Evolutionary conservation across 2,888 invertebrate genomes (phyloP), one percentile per base, ranked within the genome.

Genomic region (Dorcus parallelipipedus): DNA sequence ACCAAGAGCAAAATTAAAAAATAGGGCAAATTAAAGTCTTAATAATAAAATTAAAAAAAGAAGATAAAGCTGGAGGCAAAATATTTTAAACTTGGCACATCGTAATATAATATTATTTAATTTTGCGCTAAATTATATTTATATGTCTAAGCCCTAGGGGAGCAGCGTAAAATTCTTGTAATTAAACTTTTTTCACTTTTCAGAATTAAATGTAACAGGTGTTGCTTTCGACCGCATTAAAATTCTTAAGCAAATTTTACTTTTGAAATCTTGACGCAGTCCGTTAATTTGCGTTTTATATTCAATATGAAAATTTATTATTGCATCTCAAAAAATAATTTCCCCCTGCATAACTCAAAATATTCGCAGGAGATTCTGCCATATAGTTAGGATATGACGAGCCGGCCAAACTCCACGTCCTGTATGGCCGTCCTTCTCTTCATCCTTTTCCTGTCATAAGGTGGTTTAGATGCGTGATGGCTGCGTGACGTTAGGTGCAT

Each of bases 401-500:
- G 49, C 39, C 56, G 51, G 47, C 41, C 56, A 45, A 51, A 45
- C 50, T 48, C 54, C 39, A 56, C 56, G 56, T 56, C 42, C 23
- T 38, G 45, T 56, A 56, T 56, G 40, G 47, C 50, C 51, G 56
- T 56, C 51, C 45, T 51, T 51, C 51, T 50, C 47, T 56, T 45
- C 38, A 56, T 51, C 56, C 26, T 56, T 49, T 56, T 51, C 43
- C 56, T 56, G 56, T 56, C 56, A 56, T 56, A 56, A 56, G 56
- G 51, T 50, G 56, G 56, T 56, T 43, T 56, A 47, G 41, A 14
- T 60, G 55, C 52, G 54, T 26, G 56, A 53, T 33, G 40, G 53
- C 56, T 49, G 49, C 50, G 57, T 59, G 55, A 52, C 54, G 59
- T 53, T 51, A 55, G 61, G 63, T 61, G 58, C 63, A 63, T 63